These are phyloP conservation scores for Dryomyza anilis DNA, from an alignment of 2,888 invertebrate genomes.

Conservation along the genomic window DNA sequence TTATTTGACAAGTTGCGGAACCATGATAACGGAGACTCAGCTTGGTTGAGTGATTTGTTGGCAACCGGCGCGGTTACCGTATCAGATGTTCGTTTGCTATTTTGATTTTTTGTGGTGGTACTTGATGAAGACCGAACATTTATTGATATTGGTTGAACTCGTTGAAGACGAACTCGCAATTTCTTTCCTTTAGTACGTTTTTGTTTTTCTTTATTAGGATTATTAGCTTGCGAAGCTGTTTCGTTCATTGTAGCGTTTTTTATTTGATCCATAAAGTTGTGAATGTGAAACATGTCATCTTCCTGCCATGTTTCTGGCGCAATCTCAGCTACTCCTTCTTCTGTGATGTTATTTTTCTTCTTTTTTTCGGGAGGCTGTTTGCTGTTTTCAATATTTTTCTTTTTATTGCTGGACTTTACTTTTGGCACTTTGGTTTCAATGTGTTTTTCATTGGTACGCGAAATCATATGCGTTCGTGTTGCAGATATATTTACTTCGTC, in stretches of 20 bases:
- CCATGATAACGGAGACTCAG: too few species aligned
- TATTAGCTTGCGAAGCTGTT: background rate
- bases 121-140: too few species aligned
- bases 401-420: background rate
- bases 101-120: too few species aligned
- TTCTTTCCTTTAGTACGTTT: background rate
- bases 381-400: background rate
- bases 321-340: too few species aligned
- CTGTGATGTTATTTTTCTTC: background rate
- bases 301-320: too few species aligned
- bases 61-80: too few species aligned
- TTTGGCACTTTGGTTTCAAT: background rate
- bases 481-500: slow-evolving; percentile 7
- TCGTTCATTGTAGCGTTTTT: slow-evolving; percentile 6
- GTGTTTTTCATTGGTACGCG: background rate
- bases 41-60: too few species aligned
- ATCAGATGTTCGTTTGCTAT: too few species aligned
- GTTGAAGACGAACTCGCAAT: slow-evolving; percentile 33
- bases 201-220: background rate
- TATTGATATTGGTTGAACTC: background rate
- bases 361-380: background rate
- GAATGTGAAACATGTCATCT: too few species aligned
- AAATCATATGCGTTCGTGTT: background rate
- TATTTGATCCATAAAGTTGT: slow-evolving; percentile 32
- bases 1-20: too few species aligned